Evolutionary conservation across 1,140 invertebrate species (phyloP), one percentile per base, ranked within the genome.

Genomic region (Mamestra configurata): DNA sequence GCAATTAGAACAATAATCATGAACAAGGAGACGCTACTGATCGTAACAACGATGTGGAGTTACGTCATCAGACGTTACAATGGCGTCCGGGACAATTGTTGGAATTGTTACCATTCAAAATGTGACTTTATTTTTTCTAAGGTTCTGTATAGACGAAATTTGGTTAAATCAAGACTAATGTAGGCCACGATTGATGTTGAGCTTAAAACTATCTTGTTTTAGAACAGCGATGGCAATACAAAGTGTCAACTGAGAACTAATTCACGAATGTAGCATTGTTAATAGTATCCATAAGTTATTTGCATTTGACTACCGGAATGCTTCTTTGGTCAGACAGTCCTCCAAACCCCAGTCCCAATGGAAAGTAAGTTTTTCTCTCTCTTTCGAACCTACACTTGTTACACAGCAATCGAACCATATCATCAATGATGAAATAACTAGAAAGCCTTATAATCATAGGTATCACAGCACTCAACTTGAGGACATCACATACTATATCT

Each of bases 1-100:
- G 51, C 72, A 76, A 76, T 76, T 76, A 76, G 37, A 76, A 61
- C 55, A 46, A 61, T 61, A 76, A 76, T 76, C n/a, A 76, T 4
- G 53, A 46, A 59, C 37, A 59, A 61, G 72, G 40, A 61, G 68
- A 27, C 20, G 35, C 72, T 46, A 49, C 40, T 43, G 66, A 61
- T 31, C 37, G 55, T 20, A 15, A 31, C 72, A 76, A 61, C 37
- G 35, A 61, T 61, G 55, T 61, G 31, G 3, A 46, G 49, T 76
- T 76, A 55, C 55, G 72, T 61, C 72, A 76, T 24, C 72, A 57
- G 18, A 6, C n/a, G 43, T 20, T 24, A 46, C 40, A 75, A 61
- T 61, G 55, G 55, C 55, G 40, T 11, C 55, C 55, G 2, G 55
- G 55, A 61, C 53, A 61, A 76, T 76, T 76, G 70, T 40, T 40